A percentile compares a stretch with the other conserved stretches of the same genome.
Conservation (phyloP, 2,888 invertebrate species). For the Pammene aurita region DNA sequence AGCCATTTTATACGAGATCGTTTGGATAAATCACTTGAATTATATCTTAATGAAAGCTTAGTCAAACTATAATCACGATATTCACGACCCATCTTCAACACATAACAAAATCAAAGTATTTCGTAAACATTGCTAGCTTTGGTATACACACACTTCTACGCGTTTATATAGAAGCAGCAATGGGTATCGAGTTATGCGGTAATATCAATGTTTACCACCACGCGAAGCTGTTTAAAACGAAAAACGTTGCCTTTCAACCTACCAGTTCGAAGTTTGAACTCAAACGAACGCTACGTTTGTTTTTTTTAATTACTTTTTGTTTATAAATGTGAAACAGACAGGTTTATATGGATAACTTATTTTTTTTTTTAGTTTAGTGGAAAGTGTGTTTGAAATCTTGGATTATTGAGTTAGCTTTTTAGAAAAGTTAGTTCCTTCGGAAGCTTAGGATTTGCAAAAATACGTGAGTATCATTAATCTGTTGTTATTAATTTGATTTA, state of each 20-base stretch:
- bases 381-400: slow-evolving; percentile 34
- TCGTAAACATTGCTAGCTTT: slow-evolving; percentile 8
- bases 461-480: slow-evolving; percentile 35
- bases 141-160: neutral
- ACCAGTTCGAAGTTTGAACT: slow-evolving; percentile 60
- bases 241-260: slow-evolving; percentile 52
- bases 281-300: slow-evolving; percentile 34
- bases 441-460: slow-evolving; percentile 39
- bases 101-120: neutral
- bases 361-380: slow-evolving; percentile 36
- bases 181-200: neutral
- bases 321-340: slow-evolving; percentile 34
- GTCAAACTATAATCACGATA: slow-evolving; percentile 24
- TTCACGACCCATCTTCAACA: slow-evolving; percentile 9
- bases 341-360: slow-evolving; percentile 20
- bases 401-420: slow-evolving; percentile 34
- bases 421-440: slow-evolving; percentile 30
- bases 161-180: neutral
- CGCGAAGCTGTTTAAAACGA: slow-evolving; percentile 59
- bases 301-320: slow-evolving; percentile 39
- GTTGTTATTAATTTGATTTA: neutral
- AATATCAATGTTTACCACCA: slow-evolving; percentile 28
- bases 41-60: slow-evolving; percentile 38
- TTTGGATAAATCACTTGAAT: slow-evolving; percentile 30
- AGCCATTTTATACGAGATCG: slow-evolving; percentile 23